Base-by-base conservation (phyloP, 1,140 invertebrate genomes). In the Plectrocnemia conspersa region DNA sequence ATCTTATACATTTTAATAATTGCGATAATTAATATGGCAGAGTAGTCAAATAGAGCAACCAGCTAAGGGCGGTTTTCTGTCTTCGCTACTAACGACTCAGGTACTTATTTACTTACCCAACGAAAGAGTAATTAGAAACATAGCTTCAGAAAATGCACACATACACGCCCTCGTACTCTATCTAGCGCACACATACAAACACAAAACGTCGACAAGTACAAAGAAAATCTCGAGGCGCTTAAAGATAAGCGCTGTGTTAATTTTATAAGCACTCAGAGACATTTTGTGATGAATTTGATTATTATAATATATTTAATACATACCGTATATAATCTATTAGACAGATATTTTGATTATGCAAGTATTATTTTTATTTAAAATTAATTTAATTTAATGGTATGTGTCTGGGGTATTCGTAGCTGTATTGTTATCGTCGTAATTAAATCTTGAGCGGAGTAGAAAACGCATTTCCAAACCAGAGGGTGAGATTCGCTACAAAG, bases 121-220 rank as follows among this genome's bases (percentile, higher is more conserved):
- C 56, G 56, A 58, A 58, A 58, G 56, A 58, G 56, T 54, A 58
- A 58, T 58, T 58, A 58, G 52, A 57, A 56, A 58, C 52, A 48
- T 54, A 35, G 56, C 56, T 41, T 44, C 45, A 53, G 56, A 54
- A 36, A 54, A 49, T 25, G 25, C 33, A n/a, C n/a, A n/a, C n/a
- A n/a, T 50, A 50, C 47, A 50, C 33, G 35, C 21, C 13, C 47
- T 24, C 47, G 24, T 40, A n/a, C 42, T 4, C 3, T 40, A 48
- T 36, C 10, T 32, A 27, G n/a, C 41, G 32, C 13, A 11, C 15
- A 48, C 24, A 40, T 21, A 4, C 19, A 23, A 33, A 32, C 13
- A 47, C 29, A 29, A 46, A 27, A 47, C 22, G 46, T 33, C 23
- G 21, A 19, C 21, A 19, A 15, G 11, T 22, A 19, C 19, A 9